A percentile compares a stretch with the other conserved stretches of the same genome.
These are phyloP conservation scores for Melanotaenia pygmaea DNA, from an alignment of 2,797 vertebrate genomes.

Conservation along the genomic window DNA sequence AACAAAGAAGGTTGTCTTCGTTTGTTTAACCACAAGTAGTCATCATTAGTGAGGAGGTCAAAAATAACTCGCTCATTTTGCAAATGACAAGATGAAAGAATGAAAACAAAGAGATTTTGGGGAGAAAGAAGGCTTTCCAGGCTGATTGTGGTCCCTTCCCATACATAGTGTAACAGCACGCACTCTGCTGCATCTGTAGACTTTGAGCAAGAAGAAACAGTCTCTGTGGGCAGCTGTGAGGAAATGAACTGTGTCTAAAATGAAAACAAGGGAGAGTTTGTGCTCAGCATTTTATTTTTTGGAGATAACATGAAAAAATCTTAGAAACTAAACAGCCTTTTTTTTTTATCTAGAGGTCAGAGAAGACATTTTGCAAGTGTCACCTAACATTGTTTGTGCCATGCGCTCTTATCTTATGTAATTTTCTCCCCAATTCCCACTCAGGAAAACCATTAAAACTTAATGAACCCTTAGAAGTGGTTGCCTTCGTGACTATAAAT, in stretches of 20 bases:
- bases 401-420: conserved; percentile 54
- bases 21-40: conserved; percentile 39
- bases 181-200: conserved; percentile 33
- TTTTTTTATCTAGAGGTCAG: neutral
- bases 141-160: conserved; percentile 64
- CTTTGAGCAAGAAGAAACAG: conserved; percentile 42
- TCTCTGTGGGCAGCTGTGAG: conserved; percentile 61
- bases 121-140: conserved; percentile 46
- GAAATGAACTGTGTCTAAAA: conserved; percentile 58
- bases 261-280: conserved; percentile 36
- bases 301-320: conserved; percentile 12
- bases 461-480: conserved; percentile 56
- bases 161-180: conserved; percentile 52
- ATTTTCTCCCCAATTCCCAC: conserved; percentile 35
- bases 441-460: conserved; percentile 65
- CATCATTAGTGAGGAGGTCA: conserved; percentile 46
- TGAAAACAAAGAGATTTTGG: conserved; percentile 37
- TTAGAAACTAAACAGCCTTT: neutral
- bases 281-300: conserved; percentile 6
- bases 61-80: conserved; percentile 58
- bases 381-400: conserved; percentile 32
- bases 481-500: conserved; percentile 62
- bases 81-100: conserved; percentile 58
- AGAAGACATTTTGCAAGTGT: conserved; percentile 9
- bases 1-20: conserved; percentile 43